Evolutionary conservation across 2,888 invertebrate species (phyloP).

Genomic region (Agrotis exclamationis): DNA sequence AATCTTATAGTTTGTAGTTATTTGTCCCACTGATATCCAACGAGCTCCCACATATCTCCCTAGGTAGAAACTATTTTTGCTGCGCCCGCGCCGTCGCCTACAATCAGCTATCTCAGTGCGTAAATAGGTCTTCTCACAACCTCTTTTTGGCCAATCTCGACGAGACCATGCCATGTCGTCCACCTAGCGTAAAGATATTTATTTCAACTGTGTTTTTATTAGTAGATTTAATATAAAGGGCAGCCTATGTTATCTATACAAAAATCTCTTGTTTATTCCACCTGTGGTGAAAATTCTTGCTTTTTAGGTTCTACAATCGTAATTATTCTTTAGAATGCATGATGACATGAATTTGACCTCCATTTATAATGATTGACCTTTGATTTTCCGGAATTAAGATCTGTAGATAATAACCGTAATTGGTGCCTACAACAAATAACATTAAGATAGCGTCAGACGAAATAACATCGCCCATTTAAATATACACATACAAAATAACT

Average conservation of each 20-base stretch:
- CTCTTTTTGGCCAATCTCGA: too few relatives aligned
- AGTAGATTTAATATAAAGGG: neutral
- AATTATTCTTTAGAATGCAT: neutral
- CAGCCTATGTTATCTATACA: neutral
- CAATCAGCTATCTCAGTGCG: too few relatives aligned
- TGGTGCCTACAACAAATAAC: neutral
- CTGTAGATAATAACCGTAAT: neutral
- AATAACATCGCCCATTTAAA: constrained; percentile 1
- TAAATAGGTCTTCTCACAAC: too few relatives aligned
- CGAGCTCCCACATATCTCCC: too few relatives aligned
- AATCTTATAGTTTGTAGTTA: neutral
- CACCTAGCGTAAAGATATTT: too few relatives aligned
- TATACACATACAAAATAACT: constrained; percentile 17
- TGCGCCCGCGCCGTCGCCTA: too few relatives aligned
- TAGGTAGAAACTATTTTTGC: too few relatives aligned
- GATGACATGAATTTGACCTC: neutral
- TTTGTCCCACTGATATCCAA: too few relatives aligned
- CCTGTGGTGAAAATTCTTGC: neutral
- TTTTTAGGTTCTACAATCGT: neutral
- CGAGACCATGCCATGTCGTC: too few relatives aligned
- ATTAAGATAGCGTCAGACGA: neutral
- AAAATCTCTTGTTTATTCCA: too few relatives aligned
- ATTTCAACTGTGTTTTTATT: too few relatives aligned
- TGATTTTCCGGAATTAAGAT: neutral
- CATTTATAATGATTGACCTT: neutral